Evolutionary conservation across 2,888 invertebrate genomes (phyloP), one percentile per base, ranked within the genome.

Genomic region (Smittia sp.): DNA sequence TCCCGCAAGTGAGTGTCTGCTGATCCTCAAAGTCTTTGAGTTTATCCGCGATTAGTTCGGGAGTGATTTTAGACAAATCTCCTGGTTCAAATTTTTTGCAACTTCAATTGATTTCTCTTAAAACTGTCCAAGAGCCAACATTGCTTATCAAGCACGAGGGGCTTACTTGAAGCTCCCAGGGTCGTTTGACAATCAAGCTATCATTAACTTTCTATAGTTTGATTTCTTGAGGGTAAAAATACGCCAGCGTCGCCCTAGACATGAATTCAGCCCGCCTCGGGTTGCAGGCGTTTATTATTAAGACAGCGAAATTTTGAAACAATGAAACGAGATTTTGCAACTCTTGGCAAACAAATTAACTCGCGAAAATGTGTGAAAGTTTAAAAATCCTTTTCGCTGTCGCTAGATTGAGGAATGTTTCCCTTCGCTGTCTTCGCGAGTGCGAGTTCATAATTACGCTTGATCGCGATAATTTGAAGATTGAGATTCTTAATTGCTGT

Each of bases 1-100:
- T 93, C 79, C 93, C 93, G 0, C 91, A 92, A 79, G 82, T 82
- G 77, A 74, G 75, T 58, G 18, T 46, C 18, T 13, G 11, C n/a
- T n/a, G 18, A 46, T 9, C 52, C 18, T 13, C 4, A 46, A 15
- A 46, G 52, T 46, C 7, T 39, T n/a, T n/a, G n/a, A n/a, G n/a
- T n/a, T n/a, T n/a, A n/a, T n/a, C n/a, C n/a, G n/a, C n/a, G n/a
- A n/a, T n/a, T n/a, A n/a, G n/a, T n/a, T n/a, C n/a, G n/a, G n/a
- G n/a, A n/a, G n/a, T n/a, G n/a, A n/a, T n/a, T n/a, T n/a, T n/a
- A n/a, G n/a, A n/a, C n/a, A n/a, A n/a, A n/a, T n/a, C n/a, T n/a
- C n/a, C n/a, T n/a, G n/a, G n/a, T n/a, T n/a, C n/a, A n/a, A n/a
- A n/a, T n/a, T n/a, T n/a, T n/a, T n/a, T n/a, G n/a, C n/a, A n/a